Evolutionary conservation across 1,140 invertebrate genomes (phyloP).

Genomic region (Philaenus spumarius): DNA sequence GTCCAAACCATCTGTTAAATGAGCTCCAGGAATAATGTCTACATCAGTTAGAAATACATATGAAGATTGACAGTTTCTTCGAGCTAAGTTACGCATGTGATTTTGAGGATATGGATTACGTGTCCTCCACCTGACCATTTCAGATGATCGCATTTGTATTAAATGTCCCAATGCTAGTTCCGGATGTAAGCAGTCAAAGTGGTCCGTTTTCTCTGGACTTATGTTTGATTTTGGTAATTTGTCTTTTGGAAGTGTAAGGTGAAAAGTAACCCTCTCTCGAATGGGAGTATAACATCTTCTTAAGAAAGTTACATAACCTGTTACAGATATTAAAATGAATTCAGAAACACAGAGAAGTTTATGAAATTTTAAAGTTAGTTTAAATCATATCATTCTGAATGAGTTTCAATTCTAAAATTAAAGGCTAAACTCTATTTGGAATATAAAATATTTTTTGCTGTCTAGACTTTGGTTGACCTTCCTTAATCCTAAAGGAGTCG

Average conservation of each 20-base stretch:
- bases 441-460: too few relatives aligned
- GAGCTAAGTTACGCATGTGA: conserved; percentile 72
- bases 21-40: conserved; percentile 71
- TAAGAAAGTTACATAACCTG: conserved; percentile 63
- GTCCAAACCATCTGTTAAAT: conserved; percentile 58
- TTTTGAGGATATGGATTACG: conserved; percentile 79
- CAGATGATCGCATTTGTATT: conserved; percentile 42
- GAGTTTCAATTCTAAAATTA: too few relatives aligned
- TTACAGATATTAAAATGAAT: conserved; percentile 18
- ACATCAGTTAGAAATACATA: conserved; percentile 79
- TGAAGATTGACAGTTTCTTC: conserved; percentile 71
- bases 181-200: conserved; percentile 56
- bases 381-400: too few relatives aligned
- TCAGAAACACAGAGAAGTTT: too few relatives aligned
- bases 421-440: too few relatives aligned
- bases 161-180: conserved; percentile 50
- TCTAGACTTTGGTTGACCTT: too few relatives aligned
- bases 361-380: too few relatives aligned
- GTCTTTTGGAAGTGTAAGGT: conserved; percentile 55
- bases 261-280: conserved; percentile 59
- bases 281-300: conserved; percentile 66
- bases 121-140: conserved; percentile 57
- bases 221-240: conserved; percentile 39
- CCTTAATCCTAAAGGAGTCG: too few relatives aligned
- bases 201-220: conserved; percentile 37